Base-by-base conservation (phyloP, 92 coral and sea anemone species). In the Blastomussa wellsi region DNA sequence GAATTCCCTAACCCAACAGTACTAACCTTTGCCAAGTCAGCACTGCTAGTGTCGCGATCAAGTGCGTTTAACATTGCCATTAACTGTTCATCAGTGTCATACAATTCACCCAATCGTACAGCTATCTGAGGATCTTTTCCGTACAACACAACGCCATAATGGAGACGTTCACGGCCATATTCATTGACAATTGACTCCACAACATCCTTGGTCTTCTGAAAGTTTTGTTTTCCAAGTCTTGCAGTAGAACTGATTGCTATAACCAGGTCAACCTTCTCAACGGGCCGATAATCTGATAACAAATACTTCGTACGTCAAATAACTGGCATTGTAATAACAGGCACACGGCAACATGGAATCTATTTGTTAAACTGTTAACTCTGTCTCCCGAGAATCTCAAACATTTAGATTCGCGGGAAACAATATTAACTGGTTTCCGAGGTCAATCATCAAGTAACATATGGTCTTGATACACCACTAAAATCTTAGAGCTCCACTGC, bases 171-270 rank as follows among this genome's bases (percentile, higher is more conserved):
- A 41, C 86, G 86, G 73, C 86, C 92, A 60, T 89, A 96, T 57
- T 91, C 77, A 11, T 77, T 84, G 68, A 93, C 79, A 59, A 93
- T 71, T 17, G 88, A 83, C 70, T 84, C 78, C 35, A 90, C 81
- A 22, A 94, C 92, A 82, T 86, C 84, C 74, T 90, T 94, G 83
- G 90, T 88, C 51, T 87, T 91, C 55, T 90, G 65, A 80, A 86
- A 96, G 84, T 88, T 80, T 29, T 77, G 67, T 22, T 81, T 91
- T 1, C 94, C 91, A 62, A 91, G 84, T 42, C 66, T 69, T 57
- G 94, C 98, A 2, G 91, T 68, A 47, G 94, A 79, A 31, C 96
- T 97, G 77, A 96, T 67, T 31, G 86, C 91, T 73, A 96, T 84
- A 28, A 91, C 93, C 74, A 96, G 82, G 87, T 96, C 99, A 8